Evolutionary conservation across 2,888 invertebrate species (phyloP), one percentile per base, ranked within the genome.

Genomic region (Caenorhabditis panamensis): DNA sequence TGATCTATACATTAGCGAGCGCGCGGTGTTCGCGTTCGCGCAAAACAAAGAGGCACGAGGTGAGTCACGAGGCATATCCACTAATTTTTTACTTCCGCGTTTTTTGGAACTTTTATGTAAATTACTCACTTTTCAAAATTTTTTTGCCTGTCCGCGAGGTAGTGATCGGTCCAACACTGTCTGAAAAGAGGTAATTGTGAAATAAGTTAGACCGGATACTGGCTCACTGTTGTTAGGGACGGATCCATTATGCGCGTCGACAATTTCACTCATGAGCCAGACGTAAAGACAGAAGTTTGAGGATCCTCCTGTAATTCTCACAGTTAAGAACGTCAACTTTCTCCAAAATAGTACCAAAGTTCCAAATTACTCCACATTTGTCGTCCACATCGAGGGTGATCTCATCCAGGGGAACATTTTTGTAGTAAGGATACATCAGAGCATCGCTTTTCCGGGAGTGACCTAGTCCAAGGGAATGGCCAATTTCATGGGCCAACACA

Each of bases 401-500:
- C 58, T 82, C 59, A 37, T 88, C 86, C 22, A 90, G 72, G 9
- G 86, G 83, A 20, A 82, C 84, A 66, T 88, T 86, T 75, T 86
- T 87, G 75, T 88, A 87, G 66, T 90, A 88, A 6, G 90, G 90
- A 67, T 87, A 84, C 90, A 90, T 90, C 41, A 90, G 79, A 18
- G 90, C 91, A 22, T 81, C 82, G 1, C 36, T 13, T 47, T 82
- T 82, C 22, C 75, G 63, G 4, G 90, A 91, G 66, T 91, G 91
- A 47, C 89, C 88, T 56, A 91, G 76, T 8, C 91, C 91, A 16
- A 91, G 84, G 2, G 89, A 84, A 75, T 91, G 91, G 0, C 91
- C 91, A 80, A 91, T 91, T 77, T 91, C 91, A 78, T 91, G 91
- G 37, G 87, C 90, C 59, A 91, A 62, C 2, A 91, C 91, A 94